Conservation (phyloP, 2,113 vertebrate genomes). For the Pseudolaguvia tuberculata region DNA sequence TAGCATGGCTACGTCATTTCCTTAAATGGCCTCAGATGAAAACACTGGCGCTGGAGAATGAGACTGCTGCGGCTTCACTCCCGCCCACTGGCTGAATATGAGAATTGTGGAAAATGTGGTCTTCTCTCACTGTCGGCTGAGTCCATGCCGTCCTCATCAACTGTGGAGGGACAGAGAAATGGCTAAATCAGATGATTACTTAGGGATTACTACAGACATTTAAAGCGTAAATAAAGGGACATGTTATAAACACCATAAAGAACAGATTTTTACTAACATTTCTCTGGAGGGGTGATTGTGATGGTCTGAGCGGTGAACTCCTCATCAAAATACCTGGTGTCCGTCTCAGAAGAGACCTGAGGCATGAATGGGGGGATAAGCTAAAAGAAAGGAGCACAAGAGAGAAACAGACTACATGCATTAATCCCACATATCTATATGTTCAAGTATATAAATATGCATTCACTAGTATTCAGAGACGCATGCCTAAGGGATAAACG, state of each 20-base stretch:
- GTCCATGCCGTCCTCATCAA: slow-evolving; percentile 94
- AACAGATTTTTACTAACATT: slow-evolving; percentile 23
- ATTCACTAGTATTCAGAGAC: too few species aligned
- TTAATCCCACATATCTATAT: too few species aligned
- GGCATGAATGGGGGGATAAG: slow-evolving; percentile 70
- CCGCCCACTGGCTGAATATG: slow-evolving; percentile 92
- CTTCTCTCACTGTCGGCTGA: slow-evolving; percentile 86
- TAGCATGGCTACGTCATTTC: slow-evolving; percentile 74
- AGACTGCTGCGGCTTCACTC: slow-evolving; percentile 73
- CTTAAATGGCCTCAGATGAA: slow-evolving; percentile 63
- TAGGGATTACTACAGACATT: too few species aligned
- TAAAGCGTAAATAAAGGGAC: neutral
- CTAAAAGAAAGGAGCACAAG: slow-evolving; percentile 45
- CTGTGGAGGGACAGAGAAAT: slow-evolving; percentile 58
- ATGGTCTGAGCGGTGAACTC: slow-evolving; percentile 77
- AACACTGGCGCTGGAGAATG: slow-evolving; percentile 28
- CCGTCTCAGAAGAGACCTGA: slow-evolving; percentile 70
- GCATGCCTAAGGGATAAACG: too few species aligned
- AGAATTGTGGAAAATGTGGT: slow-evolving; percentile 95
- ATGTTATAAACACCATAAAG: neutral
- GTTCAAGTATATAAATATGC: too few species aligned
- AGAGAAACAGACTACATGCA: slow-evolving; percentile 11
- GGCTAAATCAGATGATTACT: neutral
- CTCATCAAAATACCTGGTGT: slow-evolving; percentile 76
- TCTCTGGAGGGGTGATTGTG: slow-evolving; percentile 73